Evolutionary conservation across 2,888 invertebrate species (phyloP).

Genomic region (Poecilus cupreus): DNA sequence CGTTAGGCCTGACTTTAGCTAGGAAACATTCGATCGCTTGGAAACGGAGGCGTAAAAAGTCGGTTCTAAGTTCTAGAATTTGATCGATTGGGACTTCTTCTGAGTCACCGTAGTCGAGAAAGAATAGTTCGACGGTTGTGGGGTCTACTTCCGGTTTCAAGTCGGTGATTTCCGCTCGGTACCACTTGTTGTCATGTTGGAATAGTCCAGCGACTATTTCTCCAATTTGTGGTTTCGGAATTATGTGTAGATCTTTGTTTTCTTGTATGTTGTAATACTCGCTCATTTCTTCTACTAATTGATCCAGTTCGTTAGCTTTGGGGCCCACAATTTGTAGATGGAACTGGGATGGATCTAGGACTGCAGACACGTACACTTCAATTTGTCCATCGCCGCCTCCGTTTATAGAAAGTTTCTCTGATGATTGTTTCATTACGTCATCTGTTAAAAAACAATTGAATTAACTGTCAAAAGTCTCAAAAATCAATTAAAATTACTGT

Average conservation of each 20-base stretch:
- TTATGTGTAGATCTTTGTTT: constrained; percentile 78
- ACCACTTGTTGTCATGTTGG: constrained; percentile 88
- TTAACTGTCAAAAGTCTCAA: not conserved
- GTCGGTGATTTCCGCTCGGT: constrained; percentile 79
- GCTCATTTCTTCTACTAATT: constrained; percentile 88
- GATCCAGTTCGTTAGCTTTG: constrained; percentile 83
- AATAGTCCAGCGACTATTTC: constrained; percentile 91
- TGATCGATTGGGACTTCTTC: constrained; percentile 80
- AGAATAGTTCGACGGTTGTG: constrained; percentile 83
- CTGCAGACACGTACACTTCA: constrained; percentile 91
- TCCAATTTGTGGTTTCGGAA: constrained; percentile 77
- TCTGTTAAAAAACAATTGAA: not conserved
- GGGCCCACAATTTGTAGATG: constrained; percentile 91
- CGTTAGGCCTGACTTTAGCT: constrained; percentile 78
- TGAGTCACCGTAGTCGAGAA: constrained; percentile 92
- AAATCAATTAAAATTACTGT: too few relatives aligned
- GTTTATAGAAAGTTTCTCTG: constrained; percentile 63
- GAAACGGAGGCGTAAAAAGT: constrained; percentile 82
- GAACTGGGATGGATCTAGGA: constrained; percentile 85
- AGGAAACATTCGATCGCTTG: constrained; percentile 93
- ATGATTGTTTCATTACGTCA: constrained; percentile 10
- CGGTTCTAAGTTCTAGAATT: constrained; percentile 84
- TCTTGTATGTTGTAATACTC: constrained; percentile 82
- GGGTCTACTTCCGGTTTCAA: constrained; percentile 78
- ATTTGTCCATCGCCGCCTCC: constrained; percentile 76